Evolutionary conservation across 2,113 vertebrate species (phyloP).

Genomic region (Ctenomys sociabilis): DNA sequence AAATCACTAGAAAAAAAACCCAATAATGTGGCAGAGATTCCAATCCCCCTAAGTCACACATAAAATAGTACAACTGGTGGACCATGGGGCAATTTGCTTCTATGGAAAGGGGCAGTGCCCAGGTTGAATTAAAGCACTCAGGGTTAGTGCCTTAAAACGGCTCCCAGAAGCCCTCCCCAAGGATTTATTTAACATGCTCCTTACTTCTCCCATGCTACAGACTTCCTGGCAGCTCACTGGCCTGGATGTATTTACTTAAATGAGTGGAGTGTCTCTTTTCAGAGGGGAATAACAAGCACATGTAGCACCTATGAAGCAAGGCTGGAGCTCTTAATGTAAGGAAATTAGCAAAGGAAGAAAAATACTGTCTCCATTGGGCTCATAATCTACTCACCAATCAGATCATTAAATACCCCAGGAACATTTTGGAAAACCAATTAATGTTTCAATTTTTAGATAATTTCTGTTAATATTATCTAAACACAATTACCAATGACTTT

Average conservation of each 20-base stretch:
- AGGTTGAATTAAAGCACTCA: background rate
- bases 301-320: background rate
- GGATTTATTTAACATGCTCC: background rate
- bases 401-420: background rate
- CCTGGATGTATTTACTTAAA: no score
- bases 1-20: no score
- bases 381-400: background rate
- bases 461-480: background rate
- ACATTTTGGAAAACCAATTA: background rate
- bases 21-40: no score
- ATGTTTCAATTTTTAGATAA: background rate
- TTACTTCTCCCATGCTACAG: background rate
- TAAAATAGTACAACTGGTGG: fast-evolving
- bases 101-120: fast-evolving
- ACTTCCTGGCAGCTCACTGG: background rate
- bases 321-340: background rate
- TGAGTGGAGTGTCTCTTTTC: background rate
- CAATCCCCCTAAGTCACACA: no score
- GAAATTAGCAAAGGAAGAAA: background rate
- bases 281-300: no score
- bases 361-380: background rate
- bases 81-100: background rate
- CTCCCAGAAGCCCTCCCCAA: no score
- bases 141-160: no score
- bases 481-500: background rate